Evolutionary conservation across 1,140 invertebrate genomes (phyloP).

Genomic region (Tetragonula clypearis): DNA sequence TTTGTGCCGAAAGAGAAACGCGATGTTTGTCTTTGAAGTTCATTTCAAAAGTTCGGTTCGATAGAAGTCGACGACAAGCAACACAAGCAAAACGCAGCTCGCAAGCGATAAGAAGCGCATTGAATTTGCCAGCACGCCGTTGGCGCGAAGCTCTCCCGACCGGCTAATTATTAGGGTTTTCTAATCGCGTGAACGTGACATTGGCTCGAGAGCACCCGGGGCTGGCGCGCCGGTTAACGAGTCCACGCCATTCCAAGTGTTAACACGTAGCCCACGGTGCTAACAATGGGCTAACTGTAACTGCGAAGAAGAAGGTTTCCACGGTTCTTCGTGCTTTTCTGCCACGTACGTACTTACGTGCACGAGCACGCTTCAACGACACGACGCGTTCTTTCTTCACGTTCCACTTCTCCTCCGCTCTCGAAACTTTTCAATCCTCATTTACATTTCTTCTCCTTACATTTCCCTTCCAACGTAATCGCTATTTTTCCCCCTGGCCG

Average conservation of each 20-base stretch:
- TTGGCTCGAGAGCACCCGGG: neutral
- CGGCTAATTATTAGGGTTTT: conserved; percentile 46
- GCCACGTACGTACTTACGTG: conserved; percentile 21
- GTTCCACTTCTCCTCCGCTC: conserved; percentile 19
- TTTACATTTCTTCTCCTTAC: neutral
- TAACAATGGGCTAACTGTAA: conserved; percentile 72
- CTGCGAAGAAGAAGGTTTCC: conserved; percentile 64
- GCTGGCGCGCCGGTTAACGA: conserved; percentile 53
- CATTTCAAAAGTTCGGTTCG: neutral
- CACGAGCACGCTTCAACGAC: conserved; percentile 42
- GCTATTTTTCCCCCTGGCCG: no score
- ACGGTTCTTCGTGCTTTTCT: conserved; percentile 58
- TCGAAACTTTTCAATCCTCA: neutral
- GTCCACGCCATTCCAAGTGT: conserved; percentile 54
- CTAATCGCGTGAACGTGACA: conserved; percentile 45
- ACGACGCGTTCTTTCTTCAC: conserved; percentile 49
- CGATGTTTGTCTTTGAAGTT: no score
- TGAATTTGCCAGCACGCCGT: conserved; percentile 15
- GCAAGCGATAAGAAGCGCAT: neutral
- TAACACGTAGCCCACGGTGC: conserved; percentile 59
- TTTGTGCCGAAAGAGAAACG: neutral
- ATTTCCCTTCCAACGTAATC: no score
- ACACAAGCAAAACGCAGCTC: neutral
- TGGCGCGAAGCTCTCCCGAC: neutral
- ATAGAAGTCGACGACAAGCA: neutral